phyloP scores from a whole-genome alignment of 2,113 vertebrate genomes.

The Erythrocercus mccallii region DNA sequence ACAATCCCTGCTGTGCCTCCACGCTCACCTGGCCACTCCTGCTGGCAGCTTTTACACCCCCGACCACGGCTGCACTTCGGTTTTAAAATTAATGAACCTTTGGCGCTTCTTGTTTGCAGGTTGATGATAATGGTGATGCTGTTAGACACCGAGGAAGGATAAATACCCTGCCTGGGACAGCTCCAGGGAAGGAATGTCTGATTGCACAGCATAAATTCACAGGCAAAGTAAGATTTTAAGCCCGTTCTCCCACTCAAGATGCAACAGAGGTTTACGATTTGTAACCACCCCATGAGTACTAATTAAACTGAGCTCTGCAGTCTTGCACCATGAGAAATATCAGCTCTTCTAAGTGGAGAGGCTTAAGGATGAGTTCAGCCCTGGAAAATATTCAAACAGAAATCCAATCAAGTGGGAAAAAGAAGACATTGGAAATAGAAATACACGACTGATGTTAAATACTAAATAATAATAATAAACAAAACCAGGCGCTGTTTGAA shows the following conservation, averaged over 20 bases:
- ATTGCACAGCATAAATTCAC: neutral
- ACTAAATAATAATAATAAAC: neutral
- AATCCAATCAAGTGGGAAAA: slow-evolving; percentile 9
- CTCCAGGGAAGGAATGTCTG: neutral
- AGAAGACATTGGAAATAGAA: neutral
- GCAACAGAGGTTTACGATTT: neutral
- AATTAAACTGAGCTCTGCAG: slow-evolving; percentile 32
- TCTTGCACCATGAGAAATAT: neutral
- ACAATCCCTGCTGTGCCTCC: neutral
- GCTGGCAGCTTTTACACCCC: neutral
- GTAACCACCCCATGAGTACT: neutral
- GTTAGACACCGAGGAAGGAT: neutral
- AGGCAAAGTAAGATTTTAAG: slow-evolving; percentile 30
- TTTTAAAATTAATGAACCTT: neutral
- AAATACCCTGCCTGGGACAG: neutral
- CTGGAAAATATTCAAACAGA: neutral
- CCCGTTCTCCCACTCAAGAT: neutral
- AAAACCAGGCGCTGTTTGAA: neutral
- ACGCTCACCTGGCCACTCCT: neutral
- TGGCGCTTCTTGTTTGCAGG: neutral
- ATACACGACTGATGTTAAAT: neutral
- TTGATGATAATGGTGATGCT: neutral
- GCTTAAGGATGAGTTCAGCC: neutral
- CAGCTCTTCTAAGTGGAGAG: neutral
- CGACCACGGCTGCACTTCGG: fast-evolving